A percentile compares a stretch with the other conserved stretches of the same genome.
These are phyloP conservation scores for Tragulus kanchil DNA, from an alignment of 2,113 vertebrate genomes.

Conservation along the genomic window DNA sequence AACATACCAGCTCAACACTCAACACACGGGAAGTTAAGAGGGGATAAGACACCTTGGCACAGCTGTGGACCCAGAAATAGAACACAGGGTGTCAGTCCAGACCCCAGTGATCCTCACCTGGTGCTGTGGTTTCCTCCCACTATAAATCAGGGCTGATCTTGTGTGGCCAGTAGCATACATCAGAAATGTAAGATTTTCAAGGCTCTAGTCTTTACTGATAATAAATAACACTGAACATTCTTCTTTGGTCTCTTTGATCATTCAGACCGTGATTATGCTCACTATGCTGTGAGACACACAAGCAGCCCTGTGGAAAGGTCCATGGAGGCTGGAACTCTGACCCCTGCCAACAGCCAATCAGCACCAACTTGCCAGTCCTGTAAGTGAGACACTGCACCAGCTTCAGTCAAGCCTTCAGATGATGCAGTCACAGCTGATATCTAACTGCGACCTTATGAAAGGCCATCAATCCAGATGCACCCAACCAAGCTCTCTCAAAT, in stretches of 20 bases:
- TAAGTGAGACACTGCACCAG: background rate
- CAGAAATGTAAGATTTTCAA: background rate
- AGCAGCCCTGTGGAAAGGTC: background rate
- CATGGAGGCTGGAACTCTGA: background rate
- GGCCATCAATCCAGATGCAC: background rate
- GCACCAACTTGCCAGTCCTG: background rate
- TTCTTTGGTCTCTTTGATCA: background rate
- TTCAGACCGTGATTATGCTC: fast-evolving
- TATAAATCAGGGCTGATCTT: background rate
- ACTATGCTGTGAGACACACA: background rate
- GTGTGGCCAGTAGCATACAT: background rate
- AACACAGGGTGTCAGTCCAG: background rate
- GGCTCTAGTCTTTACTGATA: background rate
- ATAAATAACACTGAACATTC: background rate
- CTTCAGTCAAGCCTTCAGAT: background rate
- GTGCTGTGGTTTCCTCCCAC: background rate
- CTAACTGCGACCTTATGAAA: background rate
- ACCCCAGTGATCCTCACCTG: background rate
- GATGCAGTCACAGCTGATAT: background rate
- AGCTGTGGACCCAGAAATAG: background rate
- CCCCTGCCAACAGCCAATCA: background rate
- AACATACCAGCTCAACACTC: background rate
- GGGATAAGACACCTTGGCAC: background rate
- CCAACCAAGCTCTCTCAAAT: background rate
- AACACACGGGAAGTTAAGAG: background rate